Evolutionary conservation across 1,140 invertebrate species (phyloP).

Genomic region (Aethina tumida): DNA sequence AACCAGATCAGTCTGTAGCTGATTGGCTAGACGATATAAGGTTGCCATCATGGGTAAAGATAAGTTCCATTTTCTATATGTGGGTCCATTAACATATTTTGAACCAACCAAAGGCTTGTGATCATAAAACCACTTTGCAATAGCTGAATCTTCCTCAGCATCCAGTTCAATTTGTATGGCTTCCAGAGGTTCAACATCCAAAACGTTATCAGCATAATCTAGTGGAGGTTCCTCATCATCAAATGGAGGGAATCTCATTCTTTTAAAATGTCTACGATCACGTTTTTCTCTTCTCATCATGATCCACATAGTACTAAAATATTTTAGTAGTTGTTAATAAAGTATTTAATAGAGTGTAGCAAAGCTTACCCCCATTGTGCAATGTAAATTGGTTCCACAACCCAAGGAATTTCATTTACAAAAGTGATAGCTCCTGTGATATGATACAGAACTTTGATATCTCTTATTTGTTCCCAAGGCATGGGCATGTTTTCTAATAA

Average conservation of each 20-base stretch:
- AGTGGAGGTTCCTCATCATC: slow-evolving; percentile 99
- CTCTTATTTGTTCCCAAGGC: slow-evolving; percentile 99
- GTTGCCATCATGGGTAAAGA: slow-evolving; percentile 95
- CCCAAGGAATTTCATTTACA: slow-evolving; percentile 99
- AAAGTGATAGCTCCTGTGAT: slow-evolving; percentile 99
- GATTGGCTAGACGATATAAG: slow-evolving; percentile 93
- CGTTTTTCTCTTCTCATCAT: slow-evolving; percentile 99
- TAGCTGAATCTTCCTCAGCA: slow-evolving; percentile 86
- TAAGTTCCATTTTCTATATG: slow-evolving; percentile 94
- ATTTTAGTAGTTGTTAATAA: neutral
- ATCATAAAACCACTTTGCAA: slow-evolving; percentile 96
- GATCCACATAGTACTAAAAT: slow-evolving; percentile 94
- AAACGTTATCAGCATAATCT: slow-evolving; percentile 97
- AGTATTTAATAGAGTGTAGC: slow-evolving; percentile 4
- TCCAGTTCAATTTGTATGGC: slow-evolving; percentile 99
- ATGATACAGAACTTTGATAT: slow-evolving; percentile 95
- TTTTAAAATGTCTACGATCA: slow-evolving; percentile 96
- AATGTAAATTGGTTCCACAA: slow-evolving; percentile 98
- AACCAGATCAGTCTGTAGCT: slow-evolving; percentile 95
- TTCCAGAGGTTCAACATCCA: slow-evolving; percentile 98
- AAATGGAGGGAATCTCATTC: slow-evolving; percentile 99
- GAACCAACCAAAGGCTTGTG: slow-evolving; percentile 92
- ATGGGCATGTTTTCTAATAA: slow-evolving; percentile 99
- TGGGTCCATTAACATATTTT: slow-evolving; percentile 92
- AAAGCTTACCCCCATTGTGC: slow-evolving; percentile 91